These are phyloP conservation scores for Arnoldichthys spilopterus DNA, from an alignment of 2,797 vertebrate genomes.

Conservation along the genomic window DNA sequence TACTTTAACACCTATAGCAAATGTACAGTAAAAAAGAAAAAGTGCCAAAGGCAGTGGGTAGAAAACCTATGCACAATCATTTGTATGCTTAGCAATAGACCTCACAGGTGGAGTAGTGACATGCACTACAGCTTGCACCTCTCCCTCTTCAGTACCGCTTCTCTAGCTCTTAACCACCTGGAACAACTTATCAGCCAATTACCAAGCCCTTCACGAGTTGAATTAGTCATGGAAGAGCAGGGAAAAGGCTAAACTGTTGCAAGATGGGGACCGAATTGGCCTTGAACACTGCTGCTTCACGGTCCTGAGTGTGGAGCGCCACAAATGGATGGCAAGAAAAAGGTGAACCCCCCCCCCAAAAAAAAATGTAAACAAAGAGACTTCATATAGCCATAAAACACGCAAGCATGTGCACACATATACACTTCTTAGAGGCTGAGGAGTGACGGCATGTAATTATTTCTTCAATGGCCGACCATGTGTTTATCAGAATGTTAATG, in stretches of 20 bases:
- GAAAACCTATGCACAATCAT: background rate
- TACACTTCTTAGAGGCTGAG: constrained; percentile 76
- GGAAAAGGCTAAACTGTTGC: background rate
- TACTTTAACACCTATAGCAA: too few relatives aligned
- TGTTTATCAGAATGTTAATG: constrained; percentile 99
- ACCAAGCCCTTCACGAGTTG: background rate
- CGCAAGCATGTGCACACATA: constrained; percentile 15
- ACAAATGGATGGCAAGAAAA: background rate
- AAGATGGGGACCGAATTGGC: background rate
- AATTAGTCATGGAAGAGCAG: background rate
- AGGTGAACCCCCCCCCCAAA: background rate
- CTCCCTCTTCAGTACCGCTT: background rate
- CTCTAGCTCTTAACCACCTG: constrained; percentile 1
- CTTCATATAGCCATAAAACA: constrained; percentile 12
- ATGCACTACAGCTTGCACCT: background rate
- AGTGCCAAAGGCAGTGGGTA: too few relatives aligned
- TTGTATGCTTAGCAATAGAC: background rate
- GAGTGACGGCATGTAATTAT: constrained; percentile 96
- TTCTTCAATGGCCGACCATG: constrained; percentile 88
- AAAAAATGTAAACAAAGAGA: background rate
- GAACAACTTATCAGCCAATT: constrained; percentile 8
- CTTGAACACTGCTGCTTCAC: background rate
- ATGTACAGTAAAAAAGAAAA: too few relatives aligned
- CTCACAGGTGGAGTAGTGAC: background rate
- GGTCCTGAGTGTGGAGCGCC: background rate